These are phyloP conservation scores for Intellagama lesueurii DNA, from an alignment of 2,797 vertebrate species.

Conservation along the genomic window DNA sequence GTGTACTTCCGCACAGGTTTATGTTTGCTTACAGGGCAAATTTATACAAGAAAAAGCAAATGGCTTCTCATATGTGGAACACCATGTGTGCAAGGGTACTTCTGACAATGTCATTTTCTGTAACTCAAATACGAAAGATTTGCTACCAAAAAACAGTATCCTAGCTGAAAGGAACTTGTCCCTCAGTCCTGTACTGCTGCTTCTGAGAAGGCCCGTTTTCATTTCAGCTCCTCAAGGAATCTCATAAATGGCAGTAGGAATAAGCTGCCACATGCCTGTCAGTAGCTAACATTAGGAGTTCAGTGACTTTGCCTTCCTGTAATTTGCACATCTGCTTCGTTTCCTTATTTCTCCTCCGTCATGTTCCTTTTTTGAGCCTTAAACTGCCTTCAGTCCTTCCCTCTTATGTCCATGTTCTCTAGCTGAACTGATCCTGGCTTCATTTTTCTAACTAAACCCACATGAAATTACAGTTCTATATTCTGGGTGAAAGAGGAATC, in stretches of 20 bases:
- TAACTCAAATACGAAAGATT: neutral
- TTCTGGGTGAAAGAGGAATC: neutral
- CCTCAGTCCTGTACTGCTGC: too few species aligned
- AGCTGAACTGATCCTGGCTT: neutral
- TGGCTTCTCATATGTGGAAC: too few species aligned
- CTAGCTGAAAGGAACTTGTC: neutral
- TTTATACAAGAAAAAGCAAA: too few species aligned
- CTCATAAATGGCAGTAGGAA: neutral
- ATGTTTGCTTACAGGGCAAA: neutral
- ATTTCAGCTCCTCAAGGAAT: neutral
- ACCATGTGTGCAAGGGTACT: too few species aligned
- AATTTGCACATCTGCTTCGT: neutral
- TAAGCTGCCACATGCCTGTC: neutral
- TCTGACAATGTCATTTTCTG: too few species aligned
- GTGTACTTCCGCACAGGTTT: neutral
- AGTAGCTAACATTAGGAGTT: neutral
- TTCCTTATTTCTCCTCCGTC: neutral
- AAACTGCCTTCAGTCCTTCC: neutral
- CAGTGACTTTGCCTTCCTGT: neutral
- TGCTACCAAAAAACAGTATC: neutral
- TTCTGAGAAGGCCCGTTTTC: too few species aligned
- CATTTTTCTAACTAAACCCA: neutral
- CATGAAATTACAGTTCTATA: neutral
- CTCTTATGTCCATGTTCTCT: neutral
- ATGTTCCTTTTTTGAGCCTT: neutral